Evolutionary conservation across 2,888 invertebrate genomes (phyloP), one percentile per base, ranked within the genome.

Genomic region (Melinopterus prodromus): DNA sequence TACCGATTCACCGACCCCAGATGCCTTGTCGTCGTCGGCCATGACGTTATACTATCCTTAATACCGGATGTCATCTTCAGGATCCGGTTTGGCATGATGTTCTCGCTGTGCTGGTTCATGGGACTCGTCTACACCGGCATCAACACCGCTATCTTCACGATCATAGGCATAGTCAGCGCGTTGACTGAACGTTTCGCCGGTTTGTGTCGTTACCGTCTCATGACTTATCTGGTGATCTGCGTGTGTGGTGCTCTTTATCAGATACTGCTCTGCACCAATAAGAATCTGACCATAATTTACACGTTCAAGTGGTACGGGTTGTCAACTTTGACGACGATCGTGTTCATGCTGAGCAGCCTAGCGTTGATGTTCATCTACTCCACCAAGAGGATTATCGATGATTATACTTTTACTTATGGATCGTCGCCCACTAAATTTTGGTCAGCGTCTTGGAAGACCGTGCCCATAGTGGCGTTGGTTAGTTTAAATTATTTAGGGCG

Each of bases 281-380:
- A 81, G 12, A 79, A 76, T 15, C 15, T 81, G 37, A 76, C 79
- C 6, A 15, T 80, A 12, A 69, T 83, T 12, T 36, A 78, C 5
- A 78, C 79, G 15, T 83, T 78, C 78, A 76, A 37, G 16, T 14
- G 38, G 3, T 82, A 77, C 71, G 82, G 80, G 14, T 38, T 80
- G n/a, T 78, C 80, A 6, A 6, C 79, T 16, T 9, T 82, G 9
- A 75, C 70, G 16, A 80, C 77, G 4, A 78, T 79, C 2, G 70
- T 80, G 14, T 53, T 83, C 4, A 16, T 80, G 16, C 12, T 81
- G 14, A 16, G 79, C n/a, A 80, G 71, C 15, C 74, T 79, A 15
- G 81, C 81, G 15, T 16, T 83, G 37, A 77, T 79, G 26, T 83
- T 81, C 16, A 77, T 83, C 35, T 83, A 82, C 74, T 81, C 83